Conservation (phyloP, 2,113 vertebrate species). For the Notarius quadriscutis region DNA sequence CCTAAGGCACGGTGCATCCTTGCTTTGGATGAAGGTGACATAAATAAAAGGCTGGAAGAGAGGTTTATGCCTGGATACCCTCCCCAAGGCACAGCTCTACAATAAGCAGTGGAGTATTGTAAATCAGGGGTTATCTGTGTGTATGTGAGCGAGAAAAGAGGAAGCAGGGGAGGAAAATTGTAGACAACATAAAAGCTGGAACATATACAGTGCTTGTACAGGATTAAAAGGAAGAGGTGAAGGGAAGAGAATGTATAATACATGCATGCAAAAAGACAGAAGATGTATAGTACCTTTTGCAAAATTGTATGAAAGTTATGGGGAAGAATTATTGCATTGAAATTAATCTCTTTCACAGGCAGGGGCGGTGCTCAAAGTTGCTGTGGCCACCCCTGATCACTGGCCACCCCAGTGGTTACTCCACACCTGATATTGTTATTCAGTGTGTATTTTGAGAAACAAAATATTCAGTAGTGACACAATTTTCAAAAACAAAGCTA, state of each 20-base stretch:
- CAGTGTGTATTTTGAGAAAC: neutral
- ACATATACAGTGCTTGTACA: constrained; percentile 6
- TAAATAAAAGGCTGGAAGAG: constrained; percentile 66
- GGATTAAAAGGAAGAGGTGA: neutral
- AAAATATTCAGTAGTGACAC: neutral
- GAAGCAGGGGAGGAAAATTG: neutral
- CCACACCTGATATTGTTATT: neutral
- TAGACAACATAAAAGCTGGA: constrained; percentile 5
- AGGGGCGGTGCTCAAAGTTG: neutral
- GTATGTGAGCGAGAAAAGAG: neutral
- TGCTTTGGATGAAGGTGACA: constrained; percentile 61
- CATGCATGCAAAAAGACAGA: neutral
- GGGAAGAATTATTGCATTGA: neutral
- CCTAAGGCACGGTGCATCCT: constrained; percentile 61
- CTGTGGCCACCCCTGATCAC: neutral
- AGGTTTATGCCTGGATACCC: constrained; percentile 46
- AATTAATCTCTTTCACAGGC: neutral
- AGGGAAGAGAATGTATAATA: neutral
- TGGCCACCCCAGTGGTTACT: neutral
- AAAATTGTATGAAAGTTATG: neutral
- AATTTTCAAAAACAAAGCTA: neutral
- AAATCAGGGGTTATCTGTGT: constrained; percentile 70
- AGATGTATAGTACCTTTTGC: neutral
- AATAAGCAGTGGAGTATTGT: constrained; percentile 54
- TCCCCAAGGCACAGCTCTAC: constrained; percentile 47